phyloP scores from a whole-genome alignment of 2,888 invertebrate species.

The Eupithecia subfuscata region DNA sequence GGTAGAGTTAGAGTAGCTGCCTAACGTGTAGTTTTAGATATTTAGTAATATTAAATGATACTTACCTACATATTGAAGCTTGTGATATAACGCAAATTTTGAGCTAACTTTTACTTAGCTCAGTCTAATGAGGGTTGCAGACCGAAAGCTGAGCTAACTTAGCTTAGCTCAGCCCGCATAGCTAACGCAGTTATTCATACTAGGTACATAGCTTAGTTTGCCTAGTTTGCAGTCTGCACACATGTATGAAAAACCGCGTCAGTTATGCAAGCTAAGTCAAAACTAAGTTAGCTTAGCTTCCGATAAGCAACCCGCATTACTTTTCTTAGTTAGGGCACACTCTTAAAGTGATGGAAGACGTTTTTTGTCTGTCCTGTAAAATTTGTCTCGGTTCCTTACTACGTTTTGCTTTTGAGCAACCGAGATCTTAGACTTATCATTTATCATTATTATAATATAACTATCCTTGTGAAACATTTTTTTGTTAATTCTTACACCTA shows the following conservation, averaged over 20 bases:
- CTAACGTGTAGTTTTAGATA: neutral
- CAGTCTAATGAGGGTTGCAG: neutral
- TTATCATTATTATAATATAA: too few species aligned
- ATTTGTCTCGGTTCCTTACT: neutral
- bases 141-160: too few species aligned
- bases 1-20: neutral
- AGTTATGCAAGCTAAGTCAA: too few species aligned
- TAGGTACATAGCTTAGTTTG: too few species aligned
- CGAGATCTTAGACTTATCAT: neutral
- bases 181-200: too few species aligned
- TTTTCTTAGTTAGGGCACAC: neutral
- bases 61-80: neutral
- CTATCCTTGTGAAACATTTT: too few species aligned
- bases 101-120: neutral
- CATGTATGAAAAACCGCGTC: too few species aligned
- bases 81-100: neutral
- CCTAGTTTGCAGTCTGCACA: too few species aligned
- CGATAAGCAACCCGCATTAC: neutral
- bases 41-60: neutral
- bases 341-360: neutral
- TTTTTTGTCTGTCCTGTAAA: neutral
- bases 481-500: neutral
- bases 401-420: neutral
- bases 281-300: too few species aligned
- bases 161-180: too few species aligned